Evolutionary conservation across 2,888 invertebrate species (phyloP), one percentile per base, ranked within the genome.

Genomic region (Hirudinaria manillensis): DNA sequence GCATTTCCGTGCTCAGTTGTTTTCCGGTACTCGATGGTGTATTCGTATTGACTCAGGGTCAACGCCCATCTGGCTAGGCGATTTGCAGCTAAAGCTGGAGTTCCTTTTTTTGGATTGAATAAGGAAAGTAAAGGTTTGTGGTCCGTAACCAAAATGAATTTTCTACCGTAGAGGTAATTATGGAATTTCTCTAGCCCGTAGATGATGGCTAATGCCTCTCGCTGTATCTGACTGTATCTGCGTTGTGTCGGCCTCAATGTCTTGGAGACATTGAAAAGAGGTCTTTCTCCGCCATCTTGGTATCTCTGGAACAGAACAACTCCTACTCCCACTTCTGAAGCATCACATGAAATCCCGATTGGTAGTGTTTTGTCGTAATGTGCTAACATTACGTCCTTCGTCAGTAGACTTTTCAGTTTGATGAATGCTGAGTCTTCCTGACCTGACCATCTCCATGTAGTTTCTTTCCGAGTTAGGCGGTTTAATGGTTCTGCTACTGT

Each of bases 181-280:
- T n/a, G n/a, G n/a, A n/a, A n/a, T n/a, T n/a, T n/a, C 36, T 6
- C 4, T 13, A 56, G 27, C 3, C 61, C 61, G 27, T 67, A 32
- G 7, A 67, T 32, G 21, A 67, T 67, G 29, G 67, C 67, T 24
- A 67, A 34, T 67, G 67, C 67, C 34, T 67, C 67, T 34, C 29
- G 21, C 7, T 67, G 67, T 24, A 56, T 56, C 27, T 56, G 61
- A 56, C 61, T 56, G 61, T 56, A 67, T 34, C 67, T 21, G 21
- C 67, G 67, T 67, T 67, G 67, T 4, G 67, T 32, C 2, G 21
- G 7, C 4, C 7, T 67, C n/a, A n/a, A n/a, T n/a, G n/a, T n/a
- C n/a, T n/a, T n/a, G n/a, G n/a, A n/a, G n/a, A n/a, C n/a, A n/a
- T 67, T 67, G 67, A 67, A 67, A 19, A 67, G 29, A 6, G 67